Base-by-base conservation (phyloP, 2,113 vertebrate genomes). In the Misgurnus mizolepis region DNA sequence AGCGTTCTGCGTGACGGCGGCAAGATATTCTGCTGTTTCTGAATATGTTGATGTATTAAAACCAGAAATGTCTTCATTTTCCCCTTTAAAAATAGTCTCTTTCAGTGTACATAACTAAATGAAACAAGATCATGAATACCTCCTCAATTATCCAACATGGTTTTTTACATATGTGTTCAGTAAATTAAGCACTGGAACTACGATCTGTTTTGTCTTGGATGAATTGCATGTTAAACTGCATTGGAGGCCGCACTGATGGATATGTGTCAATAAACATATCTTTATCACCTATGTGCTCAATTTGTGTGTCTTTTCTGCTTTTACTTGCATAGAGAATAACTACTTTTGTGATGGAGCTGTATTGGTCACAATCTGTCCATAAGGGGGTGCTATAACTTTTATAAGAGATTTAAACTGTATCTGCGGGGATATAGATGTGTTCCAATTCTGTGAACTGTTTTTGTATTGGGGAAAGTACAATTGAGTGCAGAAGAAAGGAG, bases 201-300 rank as follows among this genome's bases (percentile, higher is more conserved):
- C 91, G 93, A 86, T 92, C 90, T 87, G 67, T 80, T 84, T 91
- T 96, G 95, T 95, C 92, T 94, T 94, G 93, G 95, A 94, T 93
- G 92, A 95, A 92, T 93, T 96, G 95, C 96, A 98, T 97, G 96
- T 95, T 96, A 93, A 94, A 95, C 94, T 95, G 93, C 96, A 94
- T 96, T 95, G 92, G 95, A 96, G 94, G 94, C 94, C 95, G 92
- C 96, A 97, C 95, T 96, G 96, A 96, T 98, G 93, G 96, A 96
- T 98, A 96, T 99, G 94, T 95, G 95, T 95, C 94, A 98, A 98
- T 99, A 98, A 98, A 97, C 96, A 97, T 98, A 98, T 98, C 96
- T 95, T 93, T 97, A 96, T 96, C 93, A 94, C 93, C 94, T 39
- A 53, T 40, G 49, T 40, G 93, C 93, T 92, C 92, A 4, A 12